Evolutionary conservation across 1,140 invertebrate species (phyloP).

Genomic region (Marisa cornuarietis): DNA sequence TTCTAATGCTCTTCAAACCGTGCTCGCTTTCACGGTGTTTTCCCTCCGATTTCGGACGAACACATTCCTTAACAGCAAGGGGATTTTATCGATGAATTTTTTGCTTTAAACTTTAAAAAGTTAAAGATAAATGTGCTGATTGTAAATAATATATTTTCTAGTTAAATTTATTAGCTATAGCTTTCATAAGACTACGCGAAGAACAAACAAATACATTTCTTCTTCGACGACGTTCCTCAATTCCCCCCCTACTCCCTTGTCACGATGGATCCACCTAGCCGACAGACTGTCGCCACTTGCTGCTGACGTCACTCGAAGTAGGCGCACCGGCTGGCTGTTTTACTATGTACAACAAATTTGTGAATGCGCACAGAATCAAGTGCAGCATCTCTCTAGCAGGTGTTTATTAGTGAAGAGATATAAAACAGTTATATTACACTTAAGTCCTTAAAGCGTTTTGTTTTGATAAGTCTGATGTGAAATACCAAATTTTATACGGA

Average conservation of each 20-base stretch:
- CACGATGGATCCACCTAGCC: neutral
- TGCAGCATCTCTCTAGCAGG: neutral
- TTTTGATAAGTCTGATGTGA: neutral
- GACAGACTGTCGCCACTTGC: slow-evolving; percentile 28
- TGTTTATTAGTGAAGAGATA: too few relatives aligned
- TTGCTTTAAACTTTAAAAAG: too few relatives aligned
- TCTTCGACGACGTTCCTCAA: too few relatives aligned
- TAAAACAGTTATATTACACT: neutral
- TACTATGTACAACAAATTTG: neutral
- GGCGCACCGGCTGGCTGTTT: slow-evolving; percentile 20
- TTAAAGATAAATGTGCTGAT: too few relatives aligned
- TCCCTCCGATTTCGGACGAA: slow-evolving; percentile 7
- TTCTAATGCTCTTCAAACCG: neutral
- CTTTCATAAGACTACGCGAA: too few relatives aligned
- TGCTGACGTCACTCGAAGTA: slow-evolving; percentile 20
- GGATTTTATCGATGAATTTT: neutral
- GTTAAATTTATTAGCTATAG: too few relatives aligned
- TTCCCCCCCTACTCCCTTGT: too few relatives aligned
- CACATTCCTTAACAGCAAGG: slow-evolving; percentile 4
- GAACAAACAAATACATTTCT: too few relatives aligned
- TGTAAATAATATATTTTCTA: too few relatives aligned
- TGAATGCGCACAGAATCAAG: slow-evolving; percentile 12
- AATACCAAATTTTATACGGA: neutral
- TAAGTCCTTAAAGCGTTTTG: neutral
- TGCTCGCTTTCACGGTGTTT: slow-evolving; percentile 10